Evolutionary conservation across 1,140 invertebrate genomes (phyloP), one percentile per base, ranked within the genome.

Genomic region (Lithobius niger): DNA sequence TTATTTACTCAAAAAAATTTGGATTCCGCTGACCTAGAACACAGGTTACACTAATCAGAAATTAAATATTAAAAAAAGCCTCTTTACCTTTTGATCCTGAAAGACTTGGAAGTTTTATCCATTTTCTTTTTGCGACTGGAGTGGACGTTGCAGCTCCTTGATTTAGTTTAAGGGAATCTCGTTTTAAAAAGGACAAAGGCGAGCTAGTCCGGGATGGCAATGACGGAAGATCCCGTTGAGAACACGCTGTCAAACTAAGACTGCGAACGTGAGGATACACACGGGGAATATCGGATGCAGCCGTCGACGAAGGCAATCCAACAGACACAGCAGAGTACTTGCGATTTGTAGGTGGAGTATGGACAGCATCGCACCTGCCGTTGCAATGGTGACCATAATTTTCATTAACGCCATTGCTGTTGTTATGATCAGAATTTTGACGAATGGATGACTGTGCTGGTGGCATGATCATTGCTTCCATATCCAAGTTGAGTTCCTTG

Each of bases 401-500:
- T n/a, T n/a, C n/a, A n/a, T n/a, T n/a, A n/a, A n/a, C n/a, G n/a
- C n/a, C n/a, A n/a, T n/a, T n/a, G n/a, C n/a, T n/a, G n/a, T n/a
- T n/a, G n/a, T n/a, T n/a, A n/a, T n/a, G n/a, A n/a, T n/a, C n/a
- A n/a, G n/a, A n/a, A n/a, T n/a, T n/a, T n/a, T n/a, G n/a, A n/a
- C n/a, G n/a, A n/a, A n/a, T n/a, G n/a, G n/a, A n/a, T n/a, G n/a
- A n/a, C n/a, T n/a, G n/a, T n/a, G n/a, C n/a, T 44, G 19, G 2
- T 16, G 52, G 52, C 52, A 54, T 68, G 26, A 67, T 51, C 86
- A 90, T 88, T 43, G 84, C 84, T 71, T 90, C 88, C 27, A 88
- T 82, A 60, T 86, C 85, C 27, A 90, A 74, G 74, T 90, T 90
- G 36, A 90, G 71, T 66, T 90, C 84, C 27, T 85, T 86, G 50